phyloP scores from a whole-genome alignment of 2,888 invertebrate species.

The Melinopterus prodromus region DNA sequence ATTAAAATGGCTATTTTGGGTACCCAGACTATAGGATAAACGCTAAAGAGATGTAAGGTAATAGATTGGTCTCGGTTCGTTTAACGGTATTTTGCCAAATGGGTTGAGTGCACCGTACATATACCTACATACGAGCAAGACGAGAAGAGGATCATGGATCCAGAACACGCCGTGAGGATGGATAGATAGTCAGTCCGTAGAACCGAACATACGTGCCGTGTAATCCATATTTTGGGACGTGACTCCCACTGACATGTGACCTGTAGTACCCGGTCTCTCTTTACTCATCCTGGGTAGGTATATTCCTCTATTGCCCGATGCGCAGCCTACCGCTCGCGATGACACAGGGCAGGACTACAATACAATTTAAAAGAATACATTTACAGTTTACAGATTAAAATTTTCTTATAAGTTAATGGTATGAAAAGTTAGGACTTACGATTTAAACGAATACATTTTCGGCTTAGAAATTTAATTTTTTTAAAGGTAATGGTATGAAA shows the following conservation, averaged over 20 bases:
- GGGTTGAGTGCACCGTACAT: slow-evolving; percentile 24
- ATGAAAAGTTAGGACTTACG: no score
- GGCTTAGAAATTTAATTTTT: no score
- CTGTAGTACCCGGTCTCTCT: slow-evolving; percentile 20
- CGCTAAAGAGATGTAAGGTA: background rate
- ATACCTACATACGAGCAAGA: background rate
- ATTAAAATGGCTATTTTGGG: slow-evolving; percentile 4
- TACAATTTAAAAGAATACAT: background rate
- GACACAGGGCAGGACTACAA: slow-evolving; percentile 12
- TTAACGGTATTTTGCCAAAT: slow-evolving; percentile 25
- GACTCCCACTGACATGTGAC: slow-evolving; percentile 41
- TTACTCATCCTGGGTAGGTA: slow-evolving; percentile 21
- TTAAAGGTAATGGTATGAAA: no score
- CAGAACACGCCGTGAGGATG: slow-evolving; percentile 25
- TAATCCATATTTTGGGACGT: slow-evolving; percentile 50
- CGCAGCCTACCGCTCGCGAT: slow-evolving; percentile 11
- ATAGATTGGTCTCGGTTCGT: slow-evolving; percentile 1
- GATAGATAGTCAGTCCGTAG: slow-evolving; percentile 25
- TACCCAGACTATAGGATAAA: background rate
- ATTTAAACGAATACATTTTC: no score
- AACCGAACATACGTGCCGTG: slow-evolving; percentile 43
- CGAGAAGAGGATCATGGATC: slow-evolving; percentile 27
- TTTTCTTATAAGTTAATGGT: no score
- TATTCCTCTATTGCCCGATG: slow-evolving; percentile 20
- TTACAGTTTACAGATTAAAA: background rate